phyloP scores from a whole-genome alignment of 2,113 vertebrate genomes.

The Passer domesticus region DNA sequence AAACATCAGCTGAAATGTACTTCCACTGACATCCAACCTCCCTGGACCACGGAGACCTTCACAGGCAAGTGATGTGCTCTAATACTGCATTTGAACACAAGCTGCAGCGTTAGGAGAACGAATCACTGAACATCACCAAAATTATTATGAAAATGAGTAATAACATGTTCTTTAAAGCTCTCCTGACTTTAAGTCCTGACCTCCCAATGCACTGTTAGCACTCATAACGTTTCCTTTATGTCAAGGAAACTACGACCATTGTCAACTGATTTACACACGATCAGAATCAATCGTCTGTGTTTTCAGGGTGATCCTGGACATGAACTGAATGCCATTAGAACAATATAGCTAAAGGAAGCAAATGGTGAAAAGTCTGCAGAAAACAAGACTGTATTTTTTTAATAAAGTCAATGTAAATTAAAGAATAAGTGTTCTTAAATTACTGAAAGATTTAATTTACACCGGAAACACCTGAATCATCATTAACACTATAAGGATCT shows the following conservation, averaged over 20 bases:
- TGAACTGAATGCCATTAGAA: neutral
- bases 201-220: neutral
- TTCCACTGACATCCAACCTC: neutral
- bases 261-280: neutral
- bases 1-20: neutral
- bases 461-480: constrained; percentile 65
- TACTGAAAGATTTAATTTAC: constrained; percentile 27
- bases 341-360: neutral
- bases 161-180: neutral
- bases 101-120: neutral
- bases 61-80: neutral
- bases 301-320: constrained; percentile 19
- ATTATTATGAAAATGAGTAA: constrained; percentile 1
- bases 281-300: neutral
- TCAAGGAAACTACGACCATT: neutral
- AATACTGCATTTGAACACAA: neutral
- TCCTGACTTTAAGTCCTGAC: neutral
- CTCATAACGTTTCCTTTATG: neutral
- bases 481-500: constrained; percentile 51
- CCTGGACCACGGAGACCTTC: neutral
- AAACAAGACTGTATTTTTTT: neutral
- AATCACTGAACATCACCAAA: neutral
- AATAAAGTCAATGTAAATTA: neutral
- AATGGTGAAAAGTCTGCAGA: neutral
- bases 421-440: constrained; percentile 30